Percentiles rank a stretch among this genome's conserved stretches.
Conservation (phyloP, 2,888 invertebrate genomes). For the Ochropleura leucogaster region DNA sequence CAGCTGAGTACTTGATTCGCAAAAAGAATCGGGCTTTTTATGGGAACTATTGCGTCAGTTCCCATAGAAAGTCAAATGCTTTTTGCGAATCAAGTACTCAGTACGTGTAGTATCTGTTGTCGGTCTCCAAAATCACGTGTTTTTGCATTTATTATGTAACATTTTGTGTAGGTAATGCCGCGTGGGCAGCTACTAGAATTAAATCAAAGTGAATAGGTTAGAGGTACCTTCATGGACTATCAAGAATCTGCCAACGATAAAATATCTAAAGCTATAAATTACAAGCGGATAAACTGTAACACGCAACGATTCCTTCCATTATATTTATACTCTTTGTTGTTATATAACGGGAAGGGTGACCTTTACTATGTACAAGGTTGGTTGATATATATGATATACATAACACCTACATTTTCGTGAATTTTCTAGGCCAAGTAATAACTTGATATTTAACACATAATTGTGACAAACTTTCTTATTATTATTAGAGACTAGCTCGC, state of each 20-base stretch:
- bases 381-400: not conserved
- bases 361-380: slow-evolving; percentile 31
- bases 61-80: too few species aligned
- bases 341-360: slow-evolving; percentile 25
- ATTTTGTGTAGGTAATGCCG: too few species aligned
- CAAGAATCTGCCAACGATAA: slow-evolving; percentile 11
- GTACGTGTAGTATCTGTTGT: too few species aligned
- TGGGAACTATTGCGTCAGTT: too few species aligned
- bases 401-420: not conserved
- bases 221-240: not conserved
- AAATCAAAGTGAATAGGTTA: not conserved
- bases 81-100: too few species aligned
- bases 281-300: slow-evolving; percentile 25
- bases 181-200: not conserved
- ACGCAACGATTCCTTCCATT: slow-evolving; percentile 28
- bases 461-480: not conserved
- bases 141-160: too few species aligned
- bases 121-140: too few species aligned
- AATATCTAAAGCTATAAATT: slow-evolving; percentile 36
- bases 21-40: too few species aligned
- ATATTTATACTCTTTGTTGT: slow-evolving; percentile 31
- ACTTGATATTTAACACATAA: not conserved
- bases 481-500: too few species aligned
- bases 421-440: not conserved
- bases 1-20: too few species aligned